These are phyloP conservation scores for Eledone cirrhosa DNA, from an alignment of 2,888 invertebrate species.

Conservation along the genomic window DNA sequence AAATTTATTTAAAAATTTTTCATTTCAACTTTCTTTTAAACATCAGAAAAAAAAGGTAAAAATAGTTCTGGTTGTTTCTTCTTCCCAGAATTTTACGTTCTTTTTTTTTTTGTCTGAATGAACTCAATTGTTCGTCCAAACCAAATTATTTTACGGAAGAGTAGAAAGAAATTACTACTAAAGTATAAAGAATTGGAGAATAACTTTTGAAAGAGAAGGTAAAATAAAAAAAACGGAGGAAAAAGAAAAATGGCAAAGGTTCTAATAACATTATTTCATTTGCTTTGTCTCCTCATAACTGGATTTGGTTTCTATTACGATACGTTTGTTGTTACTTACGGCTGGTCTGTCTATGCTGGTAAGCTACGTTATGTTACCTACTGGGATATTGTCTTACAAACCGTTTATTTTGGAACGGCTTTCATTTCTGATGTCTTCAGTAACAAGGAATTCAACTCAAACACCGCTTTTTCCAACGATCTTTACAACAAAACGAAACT, in stretches of 20 bases:
- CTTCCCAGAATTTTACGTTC: too few relatives aligned
- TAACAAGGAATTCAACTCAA: not conserved
- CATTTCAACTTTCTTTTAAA: too few relatives aligned
- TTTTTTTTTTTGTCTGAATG: too few relatives aligned
- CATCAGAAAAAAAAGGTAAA: too few relatives aligned
- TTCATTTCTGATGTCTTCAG: not conserved
- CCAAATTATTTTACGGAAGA: too few relatives aligned
- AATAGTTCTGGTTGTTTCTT: too few relatives aligned
- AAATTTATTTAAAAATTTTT: too few relatives aligned
- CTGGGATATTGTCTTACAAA: slow-evolving; percentile 9
- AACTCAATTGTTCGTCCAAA: too few relatives aligned
- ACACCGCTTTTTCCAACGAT: not conserved
- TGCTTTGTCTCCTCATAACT: not conserved
- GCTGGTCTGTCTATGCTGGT: slow-evolving; percentile 3
- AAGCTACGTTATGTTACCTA: not conserved
- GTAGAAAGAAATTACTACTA: too few relatives aligned
- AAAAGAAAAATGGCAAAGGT: not conserved
- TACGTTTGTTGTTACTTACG: not conserved
- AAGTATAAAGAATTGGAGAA: too few relatives aligned
- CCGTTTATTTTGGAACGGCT: slow-evolving; percentile 1
- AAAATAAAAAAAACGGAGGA: not conserved
- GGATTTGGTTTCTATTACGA: slow-evolving; percentile 17
- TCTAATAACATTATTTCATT: not conserved
- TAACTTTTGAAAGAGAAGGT: too few relatives aligned
- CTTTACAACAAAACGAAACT: not conserved